These are phyloP conservation scores for Triplophysa bombifrons DNA, from an alignment of 2,797 vertebrate species.

Conservation along the genomic window DNA sequence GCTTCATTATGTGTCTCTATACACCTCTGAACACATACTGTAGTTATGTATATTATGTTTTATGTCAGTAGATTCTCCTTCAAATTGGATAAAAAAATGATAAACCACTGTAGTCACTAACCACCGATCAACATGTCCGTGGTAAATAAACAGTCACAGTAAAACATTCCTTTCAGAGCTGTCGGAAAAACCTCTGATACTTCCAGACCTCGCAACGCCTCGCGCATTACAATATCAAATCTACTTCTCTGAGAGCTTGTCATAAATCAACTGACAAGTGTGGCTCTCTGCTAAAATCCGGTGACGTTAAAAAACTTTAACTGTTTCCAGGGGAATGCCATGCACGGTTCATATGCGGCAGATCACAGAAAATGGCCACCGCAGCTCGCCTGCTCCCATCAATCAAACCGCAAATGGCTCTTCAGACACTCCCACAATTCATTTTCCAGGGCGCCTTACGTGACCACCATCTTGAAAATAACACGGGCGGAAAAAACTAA, in stretches of 20 bases:
- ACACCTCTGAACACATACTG: too few species aligned
- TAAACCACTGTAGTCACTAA: neutral
- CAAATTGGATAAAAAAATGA: neutral
- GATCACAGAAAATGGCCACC: constrained; percentile 75
- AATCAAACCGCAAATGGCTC: constrained; percentile 80
- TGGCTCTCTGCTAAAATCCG: constrained; percentile 65
- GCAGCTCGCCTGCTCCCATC: constrained; percentile 75
- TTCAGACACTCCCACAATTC: constrained; percentile 76
- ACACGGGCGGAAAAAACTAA: constrained; percentile 47
- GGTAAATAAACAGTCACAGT: neutral
- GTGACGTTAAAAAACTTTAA: constrained; percentile 66
- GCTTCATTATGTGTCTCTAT: too few species aligned
- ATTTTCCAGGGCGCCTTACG: constrained; percentile 70
- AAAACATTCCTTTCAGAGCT: constrained; percentile 8
- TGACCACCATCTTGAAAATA: constrained; percentile 77
- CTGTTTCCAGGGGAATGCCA: constrained; percentile 70
- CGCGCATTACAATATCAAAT: constrained; percentile 62
- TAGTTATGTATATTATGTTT: too few species aligned
- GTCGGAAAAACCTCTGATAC: neutral
- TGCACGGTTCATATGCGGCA: constrained; percentile 68
- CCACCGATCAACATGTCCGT: neutral
- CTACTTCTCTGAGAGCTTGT: constrained; percentile 67
- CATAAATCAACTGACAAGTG: constrained; percentile 68
- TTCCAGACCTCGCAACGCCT: constrained; percentile 45
- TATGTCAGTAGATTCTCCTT: too few species aligned